phyloP scores from a whole-genome alignment of 2,797 vertebrate species.

The Oreonectes daqikongensis region DNA sequence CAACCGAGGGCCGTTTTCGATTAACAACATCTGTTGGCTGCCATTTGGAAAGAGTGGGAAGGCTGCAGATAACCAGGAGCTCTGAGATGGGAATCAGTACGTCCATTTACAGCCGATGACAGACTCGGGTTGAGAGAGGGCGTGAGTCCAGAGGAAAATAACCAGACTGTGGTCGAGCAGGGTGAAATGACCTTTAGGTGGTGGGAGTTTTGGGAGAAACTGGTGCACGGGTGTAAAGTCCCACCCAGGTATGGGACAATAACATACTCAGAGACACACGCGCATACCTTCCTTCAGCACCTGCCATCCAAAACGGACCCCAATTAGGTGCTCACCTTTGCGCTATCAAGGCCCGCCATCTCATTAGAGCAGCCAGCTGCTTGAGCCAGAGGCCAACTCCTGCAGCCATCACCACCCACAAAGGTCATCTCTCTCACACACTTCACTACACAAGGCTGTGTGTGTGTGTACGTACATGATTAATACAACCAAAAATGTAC shows the following conservation, averaged over 20 bases:
- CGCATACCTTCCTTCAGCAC: constrained; percentile 65
- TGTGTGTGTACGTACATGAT: constrained; percentile 1
- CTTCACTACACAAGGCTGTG: constrained; percentile 20
- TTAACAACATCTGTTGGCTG: constrained; percentile 76
- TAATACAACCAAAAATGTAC: background rate
- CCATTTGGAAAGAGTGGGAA: constrained; percentile 68
- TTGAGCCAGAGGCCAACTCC: constrained; percentile 69
- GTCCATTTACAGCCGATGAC: constrained; percentile 62
- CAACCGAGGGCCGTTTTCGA: constrained; percentile 33
- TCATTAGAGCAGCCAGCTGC: constrained; percentile 79
- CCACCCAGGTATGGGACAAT: constrained; percentile 46
- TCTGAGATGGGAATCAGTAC: constrained; percentile 74
- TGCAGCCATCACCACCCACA: constrained; percentile 62
- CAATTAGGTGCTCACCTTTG: constrained; percentile 78
- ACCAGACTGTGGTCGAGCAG: constrained; percentile 4
- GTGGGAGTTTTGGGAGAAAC: constrained; percentile 48
- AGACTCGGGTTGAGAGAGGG: constrained; percentile 56
- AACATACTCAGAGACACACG: constrained; percentile 45
- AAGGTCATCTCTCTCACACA: constrained; percentile 69
- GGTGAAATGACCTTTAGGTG: constrained; percentile 49
- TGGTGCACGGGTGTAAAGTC: constrained; percentile 38
- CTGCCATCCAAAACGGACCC: constrained; percentile 60
- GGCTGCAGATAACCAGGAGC: constrained; percentile 69
- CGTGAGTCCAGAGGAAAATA: constrained; percentile 12
- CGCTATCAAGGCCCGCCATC: constrained; percentile 75